phyloP scores from a whole-genome alignment of 2,888 invertebrate genomes.

The Polylopha cassiicola region DNA sequence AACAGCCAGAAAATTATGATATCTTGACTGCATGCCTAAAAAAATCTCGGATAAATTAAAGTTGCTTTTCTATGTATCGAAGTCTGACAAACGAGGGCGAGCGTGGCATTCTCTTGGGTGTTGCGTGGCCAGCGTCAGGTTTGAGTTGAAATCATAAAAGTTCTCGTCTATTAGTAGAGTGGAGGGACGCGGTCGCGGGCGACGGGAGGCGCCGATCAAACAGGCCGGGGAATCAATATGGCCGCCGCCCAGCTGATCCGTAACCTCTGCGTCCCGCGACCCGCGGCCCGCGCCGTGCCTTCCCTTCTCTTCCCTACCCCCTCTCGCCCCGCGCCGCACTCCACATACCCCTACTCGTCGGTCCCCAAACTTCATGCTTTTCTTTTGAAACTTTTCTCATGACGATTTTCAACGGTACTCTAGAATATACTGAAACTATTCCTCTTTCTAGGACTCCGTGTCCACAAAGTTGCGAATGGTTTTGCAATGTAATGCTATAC shows the following conservation, averaged over 20 bases:
- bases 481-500: too few relatives aligned
- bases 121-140: constrained; percentile 45
- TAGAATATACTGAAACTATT: constrained; percentile 15
- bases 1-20: too few relatives aligned
- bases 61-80: constrained; percentile 10
- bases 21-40: too few relatives aligned
- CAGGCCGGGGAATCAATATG: constrained; percentile 76
- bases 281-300: constrained; percentile 22
- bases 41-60: neutral
- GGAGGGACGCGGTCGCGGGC: constrained; percentile 41
- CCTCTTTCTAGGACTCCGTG: constrained; percentile 1
- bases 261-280: constrained; percentile 64
- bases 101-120: constrained; percentile 14
- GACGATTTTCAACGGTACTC: constrained; percentile 13
- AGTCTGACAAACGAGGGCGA: constrained; percentile 8
- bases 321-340: constrained; percentile 18
- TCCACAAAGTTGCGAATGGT: neutral
- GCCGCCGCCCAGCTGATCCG: constrained; percentile 77
- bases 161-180: constrained; percentile 66
- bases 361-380: constrained; percentile 59
- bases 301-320: constrained; percentile 22
- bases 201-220: constrained; percentile 70
- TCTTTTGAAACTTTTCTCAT: constrained; percentile 32
- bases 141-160: constrained; percentile 76
- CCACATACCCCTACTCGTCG: constrained; percentile 37